Evolutionary conservation across 2,797 vertebrate species (phyloP).

Genomic region (Schizopygopsis malacanthus): DNA sequence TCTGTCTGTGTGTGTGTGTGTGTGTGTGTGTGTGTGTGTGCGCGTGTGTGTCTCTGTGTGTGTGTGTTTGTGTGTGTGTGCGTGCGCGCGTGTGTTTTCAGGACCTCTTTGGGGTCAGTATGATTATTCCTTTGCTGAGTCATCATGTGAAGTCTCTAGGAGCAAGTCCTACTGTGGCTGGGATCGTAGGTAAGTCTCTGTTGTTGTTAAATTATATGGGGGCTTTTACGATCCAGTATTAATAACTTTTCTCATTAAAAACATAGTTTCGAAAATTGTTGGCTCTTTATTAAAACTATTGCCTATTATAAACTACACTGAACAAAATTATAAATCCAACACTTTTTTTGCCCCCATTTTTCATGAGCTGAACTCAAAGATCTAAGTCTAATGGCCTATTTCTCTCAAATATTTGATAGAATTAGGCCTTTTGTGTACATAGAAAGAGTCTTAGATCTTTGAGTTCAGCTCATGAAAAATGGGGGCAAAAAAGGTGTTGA

Average conservation of each 20-base stretch:
- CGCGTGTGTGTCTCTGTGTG: too few species aligned
- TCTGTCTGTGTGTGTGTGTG: too few species aligned
- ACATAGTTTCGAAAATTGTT: neutral
- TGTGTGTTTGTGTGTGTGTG: neutral
- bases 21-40: too few species aligned
- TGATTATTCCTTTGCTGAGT: slow-evolving; percentile 93
- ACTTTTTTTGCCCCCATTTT: too few species aligned
- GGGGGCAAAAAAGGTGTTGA: too few species aligned
- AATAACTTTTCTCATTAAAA: neutral
- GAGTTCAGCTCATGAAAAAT: too few species aligned
- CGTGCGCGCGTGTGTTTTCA: slow-evolving; percentile 61
- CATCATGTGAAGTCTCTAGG: slow-evolving; percentile 93
- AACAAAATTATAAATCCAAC: too few species aligned
- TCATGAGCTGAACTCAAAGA: too few species aligned
- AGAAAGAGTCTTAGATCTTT: too few species aligned
- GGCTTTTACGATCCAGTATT: neutral
- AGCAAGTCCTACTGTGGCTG: slow-evolving; percentile 90
- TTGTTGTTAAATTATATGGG: neutral
- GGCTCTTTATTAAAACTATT: neutral
- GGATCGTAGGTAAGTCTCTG: slow-evolving; percentile 85
- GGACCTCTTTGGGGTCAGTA: slow-evolving; percentile 97
- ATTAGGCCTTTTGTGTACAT: too few species aligned
- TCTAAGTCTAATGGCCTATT: too few species aligned
- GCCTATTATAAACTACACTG: neutral
- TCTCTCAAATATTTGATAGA: too few species aligned